These are phyloP conservation scores for Gonocerus acuteangulatus DNA, from an alignment of 2,888 invertebrate genomes.

Conservation along the genomic window DNA sequence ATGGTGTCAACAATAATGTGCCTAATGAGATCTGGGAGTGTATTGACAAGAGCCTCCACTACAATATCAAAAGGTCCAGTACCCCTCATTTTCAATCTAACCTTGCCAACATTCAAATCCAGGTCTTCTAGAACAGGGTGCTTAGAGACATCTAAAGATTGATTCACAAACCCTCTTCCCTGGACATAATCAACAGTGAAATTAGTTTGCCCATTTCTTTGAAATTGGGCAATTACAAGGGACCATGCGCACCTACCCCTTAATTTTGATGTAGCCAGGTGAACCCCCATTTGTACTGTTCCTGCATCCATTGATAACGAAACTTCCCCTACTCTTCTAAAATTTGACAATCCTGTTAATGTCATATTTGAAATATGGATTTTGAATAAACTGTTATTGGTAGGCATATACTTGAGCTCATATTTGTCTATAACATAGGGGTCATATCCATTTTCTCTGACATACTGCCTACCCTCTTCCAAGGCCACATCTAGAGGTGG, in stretches of 20 bases:
- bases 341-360: constrained; percentile 66
- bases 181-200: constrained; percentile 71
- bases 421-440: constrained; percentile 50
- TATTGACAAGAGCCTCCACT: constrained; percentile 69
- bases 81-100: constrained; percentile 67
- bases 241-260: constrained; percentile 73
- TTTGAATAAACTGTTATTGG: constrained; percentile 29
- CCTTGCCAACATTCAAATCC: constrained; percentile 72
- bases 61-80: constrained; percentile 75
- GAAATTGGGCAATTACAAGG: constrained; percentile 56
- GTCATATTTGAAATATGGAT: constrained; percentile 35
- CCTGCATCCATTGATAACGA: constrained; percentile 64
- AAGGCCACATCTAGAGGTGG: constrained; percentile 55
- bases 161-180: constrained; percentile 55
- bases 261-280: constrained; percentile 70
- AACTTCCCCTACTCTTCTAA: constrained; percentile 73
- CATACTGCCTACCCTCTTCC: constrained; percentile 61
- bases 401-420: constrained; percentile 28
- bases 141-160: constrained; percentile 67
- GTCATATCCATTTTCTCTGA: constrained; percentile 58
- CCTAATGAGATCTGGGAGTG: constrained; percentile 73
- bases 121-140: constrained; percentile 64
- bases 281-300: constrained; percentile 57
- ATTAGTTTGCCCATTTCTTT: constrained; percentile 63
- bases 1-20: constrained; percentile 81